Conservation (phyloP, 2,797 vertebrate species). For the Thaleichthys pacificus region DNA sequence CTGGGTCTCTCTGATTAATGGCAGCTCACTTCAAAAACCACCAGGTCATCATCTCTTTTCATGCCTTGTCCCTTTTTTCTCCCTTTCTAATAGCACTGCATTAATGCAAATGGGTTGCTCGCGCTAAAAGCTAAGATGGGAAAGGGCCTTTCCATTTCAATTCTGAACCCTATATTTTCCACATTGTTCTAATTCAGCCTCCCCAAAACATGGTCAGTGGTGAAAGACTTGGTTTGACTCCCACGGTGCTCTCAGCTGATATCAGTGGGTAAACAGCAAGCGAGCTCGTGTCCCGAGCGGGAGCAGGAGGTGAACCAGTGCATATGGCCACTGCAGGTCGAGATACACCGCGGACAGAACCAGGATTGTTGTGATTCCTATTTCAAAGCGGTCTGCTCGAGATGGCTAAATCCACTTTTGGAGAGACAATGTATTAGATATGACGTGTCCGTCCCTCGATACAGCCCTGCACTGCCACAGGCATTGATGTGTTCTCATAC, state of each 20-base stretch:
- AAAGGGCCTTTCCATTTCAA: conserved; percentile 31
- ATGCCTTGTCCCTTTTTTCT: conserved; percentile 20
- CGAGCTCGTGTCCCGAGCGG: not conserved
- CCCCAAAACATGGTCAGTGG: conserved; percentile 19
- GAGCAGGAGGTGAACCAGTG: not conserved
- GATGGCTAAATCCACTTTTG: conserved; percentile 12
- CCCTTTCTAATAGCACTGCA: conserved; percentile 42
- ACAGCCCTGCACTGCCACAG: not conserved
- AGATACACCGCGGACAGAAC: not conserved
- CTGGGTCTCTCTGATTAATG: conserved; percentile 50
- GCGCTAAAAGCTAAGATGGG: conserved; percentile 50
- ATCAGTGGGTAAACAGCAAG: conserved; percentile 4
- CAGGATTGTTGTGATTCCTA: conserved; percentile 10
- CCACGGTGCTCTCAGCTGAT: conserved; percentile 18
- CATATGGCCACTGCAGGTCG: not conserved
- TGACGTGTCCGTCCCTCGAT: not conserved
- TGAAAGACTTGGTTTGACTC: conserved; percentile 17
- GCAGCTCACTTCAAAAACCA: conserved; percentile 32
- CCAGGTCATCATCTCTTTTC: conserved; percentile 40
- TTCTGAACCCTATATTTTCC: conserved; percentile 3
- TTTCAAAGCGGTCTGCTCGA: conserved; percentile 12
- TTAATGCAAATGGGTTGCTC: conserved; percentile 45
- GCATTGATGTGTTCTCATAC: conserved; percentile 1
- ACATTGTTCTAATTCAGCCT: conserved; percentile 25
- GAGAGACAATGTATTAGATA: conserved; percentile 9